Evolutionary conservation across 30 jellyfish, hydroid and myxozoan genomes (phyloP).

Genomic region (Pelagia noctiluca): DNA sequence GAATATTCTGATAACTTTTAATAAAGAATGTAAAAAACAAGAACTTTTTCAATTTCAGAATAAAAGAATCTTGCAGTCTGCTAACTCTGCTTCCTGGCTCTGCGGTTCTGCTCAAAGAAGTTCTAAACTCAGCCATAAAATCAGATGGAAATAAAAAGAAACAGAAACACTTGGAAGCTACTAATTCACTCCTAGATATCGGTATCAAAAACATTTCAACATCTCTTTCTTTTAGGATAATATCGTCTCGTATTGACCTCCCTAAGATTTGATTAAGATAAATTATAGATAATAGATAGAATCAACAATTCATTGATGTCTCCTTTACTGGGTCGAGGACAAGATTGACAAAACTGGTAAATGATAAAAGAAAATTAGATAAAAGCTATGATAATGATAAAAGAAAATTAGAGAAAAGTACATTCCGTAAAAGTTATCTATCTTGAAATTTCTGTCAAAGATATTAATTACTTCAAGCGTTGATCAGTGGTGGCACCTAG

Average conservation of each 20-base stretch:
- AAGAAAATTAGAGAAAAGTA: too few relatives aligned
- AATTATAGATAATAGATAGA: background rate
- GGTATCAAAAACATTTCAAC: constrained; percentile 62
- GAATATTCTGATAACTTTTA: background rate
- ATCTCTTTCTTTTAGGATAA: constrained; percentile 35
- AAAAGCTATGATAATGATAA: too few relatives aligned
- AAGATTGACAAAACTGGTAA: too few relatives aligned
- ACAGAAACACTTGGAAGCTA: background rate
- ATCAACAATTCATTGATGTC: background rate
- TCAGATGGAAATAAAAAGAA: constrained; percentile 22
- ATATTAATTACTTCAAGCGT: too few relatives aligned
- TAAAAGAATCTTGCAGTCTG: constrained; percentile 65
- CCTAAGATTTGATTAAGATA: constrained; percentile 55
- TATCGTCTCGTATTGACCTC: constrained; percentile 79
- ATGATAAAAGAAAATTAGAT: too few relatives aligned
- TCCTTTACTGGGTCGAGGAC: background rate
- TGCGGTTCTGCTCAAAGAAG: constrained; percentile 74
- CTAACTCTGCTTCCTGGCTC: constrained; percentile 86
- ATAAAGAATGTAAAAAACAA: background rate
- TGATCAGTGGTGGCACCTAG: too few relatives aligned
- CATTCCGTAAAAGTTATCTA: too few relatives aligned
- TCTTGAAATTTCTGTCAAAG: too few relatives aligned
- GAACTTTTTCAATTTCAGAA: constrained; percentile 16
- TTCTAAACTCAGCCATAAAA: constrained; percentile 41
- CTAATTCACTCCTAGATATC: constrained; percentile 51